Base-by-base conservation (phyloP, 2,888 invertebrate species). In the Tenthredo scrophulariae region DNA sequence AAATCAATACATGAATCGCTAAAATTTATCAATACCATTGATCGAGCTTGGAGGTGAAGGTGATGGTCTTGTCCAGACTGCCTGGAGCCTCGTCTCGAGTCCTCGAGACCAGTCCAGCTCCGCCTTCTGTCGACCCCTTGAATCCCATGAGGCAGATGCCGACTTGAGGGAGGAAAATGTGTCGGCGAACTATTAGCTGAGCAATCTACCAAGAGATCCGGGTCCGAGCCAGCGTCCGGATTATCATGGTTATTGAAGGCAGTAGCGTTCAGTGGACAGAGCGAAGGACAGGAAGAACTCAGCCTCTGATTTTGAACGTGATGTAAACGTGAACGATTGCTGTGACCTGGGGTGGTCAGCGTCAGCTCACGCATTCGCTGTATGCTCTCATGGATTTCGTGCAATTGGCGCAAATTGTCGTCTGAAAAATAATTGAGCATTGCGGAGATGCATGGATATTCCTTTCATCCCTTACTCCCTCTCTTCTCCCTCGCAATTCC, bases 41-140 rank as follows among this genome's bases (percentile, higher is more conserved):
- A 93, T 86, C 93, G 92, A 37, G 93, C 92, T 87, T 92, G 92
- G 22, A 93, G 88, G 84, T 93, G 92, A 40, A 93, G 88, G 22
- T 83, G 65, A 70, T 83, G 83, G 90, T 92, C 92, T 72, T 92
- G 92, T 67, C 92, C 90, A 58, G 91, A 91, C 86, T 91, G 91
- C 82, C 91, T 91, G 67, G 91, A 90, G 72, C 90, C 91, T 82
- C 91, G 90, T 79, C 92, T 90, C 2, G 90, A 94, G 91, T 96
- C 96, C 92, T 97, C 97, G 85, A 97, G 94, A n/a, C 97, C 97
- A 6, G 97, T 97, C 98, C 98, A 98, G 88, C 97, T 97, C 92
- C 97, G 96, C 88, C 98, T 94, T 86, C 95, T 94, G 86, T 95
- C 95, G 89, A 95, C 95, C 6, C 93, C 92, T 88, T 95, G 93